A percentile compares a stretch with the other conserved stretches of the same genome.
Conservation (phyloP, 2,113 vertebrate genomes). For the Circaetus cinerascens region DNA sequence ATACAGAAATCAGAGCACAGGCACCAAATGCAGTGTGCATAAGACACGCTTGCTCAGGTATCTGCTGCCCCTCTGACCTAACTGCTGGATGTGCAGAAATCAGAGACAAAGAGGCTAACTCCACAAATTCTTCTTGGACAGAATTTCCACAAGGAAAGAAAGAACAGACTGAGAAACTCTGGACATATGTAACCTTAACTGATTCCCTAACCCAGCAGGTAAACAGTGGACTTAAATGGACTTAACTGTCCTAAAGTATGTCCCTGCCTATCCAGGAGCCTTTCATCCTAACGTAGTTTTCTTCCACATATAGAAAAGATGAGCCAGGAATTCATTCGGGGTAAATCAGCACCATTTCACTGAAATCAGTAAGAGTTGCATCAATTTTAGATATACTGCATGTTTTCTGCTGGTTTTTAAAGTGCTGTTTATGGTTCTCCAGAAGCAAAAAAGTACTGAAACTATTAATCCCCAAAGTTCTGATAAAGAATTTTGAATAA, state of each 20-base stretch:
- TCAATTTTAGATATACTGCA: neutral
- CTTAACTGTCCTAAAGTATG: neutral
- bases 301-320: neutral
- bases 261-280: neutral
- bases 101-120: neutral
- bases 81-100: neutral
- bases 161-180: neutral
- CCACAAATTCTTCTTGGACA: neutral
- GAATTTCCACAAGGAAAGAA: neutral
- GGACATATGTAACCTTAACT: neutral
- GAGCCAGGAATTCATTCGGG: neutral
- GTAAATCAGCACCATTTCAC: neutral
- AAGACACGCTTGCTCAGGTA: neutral
- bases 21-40: neutral
- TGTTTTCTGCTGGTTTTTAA: neutral
- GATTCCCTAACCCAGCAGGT: neutral
- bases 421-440: neutral
- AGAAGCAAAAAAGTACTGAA: neutral
- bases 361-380: neutral
- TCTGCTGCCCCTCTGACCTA: neutral
- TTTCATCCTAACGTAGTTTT: neutral
- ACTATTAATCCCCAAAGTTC: conserved; percentile 34
- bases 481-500: conserved; percentile 29
- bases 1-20: neutral
- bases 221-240: neutral